Percentiles rank a stretch among this genome's conserved stretches.
These are phyloP conservation scores for Leptobrachium leishanense DNA, from an alignment of 2,113 vertebrate species.

Conservation along the genomic window DNA sequence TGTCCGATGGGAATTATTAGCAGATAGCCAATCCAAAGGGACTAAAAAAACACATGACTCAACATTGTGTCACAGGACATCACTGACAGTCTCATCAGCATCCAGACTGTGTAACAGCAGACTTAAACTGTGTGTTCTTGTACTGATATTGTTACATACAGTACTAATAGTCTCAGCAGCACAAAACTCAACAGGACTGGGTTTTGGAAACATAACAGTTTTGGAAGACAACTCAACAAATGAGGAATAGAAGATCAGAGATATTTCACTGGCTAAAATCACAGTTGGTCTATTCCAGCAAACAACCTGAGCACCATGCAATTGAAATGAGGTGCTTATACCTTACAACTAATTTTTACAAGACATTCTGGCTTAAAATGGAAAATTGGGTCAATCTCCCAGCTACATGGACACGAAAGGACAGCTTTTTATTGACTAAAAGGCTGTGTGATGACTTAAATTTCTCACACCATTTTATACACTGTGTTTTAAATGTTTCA, in stretches of 20 bases:
- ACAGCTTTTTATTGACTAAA: constrained; percentile 87
- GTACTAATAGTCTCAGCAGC: constrained; percentile 91
- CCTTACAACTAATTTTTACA: constrained; percentile 61
- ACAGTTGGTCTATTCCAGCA: constrained; percentile 54
- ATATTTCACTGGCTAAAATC: constrained; percentile 51
- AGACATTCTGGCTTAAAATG: constrained; percentile 70
- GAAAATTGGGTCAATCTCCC: constrained; percentile 66
- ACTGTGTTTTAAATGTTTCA: constrained; percentile 95
- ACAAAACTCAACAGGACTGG: constrained; percentile 87
- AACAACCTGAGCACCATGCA: constrained; percentile 54
- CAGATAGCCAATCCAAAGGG: constrained; percentile 79
- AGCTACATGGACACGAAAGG: constrained; percentile 73
- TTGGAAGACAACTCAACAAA: constrained; percentile 87
- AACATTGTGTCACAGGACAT: constrained; percentile 81
- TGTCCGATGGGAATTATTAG: constrained; percentile 84
- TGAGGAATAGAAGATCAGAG: constrained; percentile 77
- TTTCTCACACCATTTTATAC: constrained; percentile 99
- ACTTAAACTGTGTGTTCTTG: constrained; percentile 94
- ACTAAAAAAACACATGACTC: constrained; percentile 83
- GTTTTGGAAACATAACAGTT: constrained; percentile 78
- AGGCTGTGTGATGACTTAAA: constrained; percentile 85
- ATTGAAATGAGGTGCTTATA: constrained; percentile 59
- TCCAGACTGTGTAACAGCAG: constrained; percentile 93
- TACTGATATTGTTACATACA: constrained; percentile 93
- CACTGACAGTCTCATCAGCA: constrained; percentile 86